A percentile compares a stretch with the other conserved stretches of the same genome.
Conservation (phyloP, 2,797 vertebrate species). For the Ptychadena robeensis region DNA sequence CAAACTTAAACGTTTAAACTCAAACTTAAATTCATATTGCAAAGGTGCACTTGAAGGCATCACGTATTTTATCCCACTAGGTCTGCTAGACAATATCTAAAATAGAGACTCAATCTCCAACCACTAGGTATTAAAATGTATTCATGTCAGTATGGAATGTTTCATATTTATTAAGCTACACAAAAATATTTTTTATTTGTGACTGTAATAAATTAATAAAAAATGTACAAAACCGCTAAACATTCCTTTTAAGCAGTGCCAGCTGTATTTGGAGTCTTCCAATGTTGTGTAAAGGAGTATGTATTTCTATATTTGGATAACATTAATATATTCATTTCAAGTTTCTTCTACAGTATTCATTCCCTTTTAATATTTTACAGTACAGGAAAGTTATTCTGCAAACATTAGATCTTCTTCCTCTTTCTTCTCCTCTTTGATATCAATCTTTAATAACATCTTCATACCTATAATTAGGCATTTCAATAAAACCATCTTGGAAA, state of each 20-base stretch:
- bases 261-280: too few species aligned
- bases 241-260: not conserved
- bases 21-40: too few species aligned
- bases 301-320: not conserved
- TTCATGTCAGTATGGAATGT: not conserved
- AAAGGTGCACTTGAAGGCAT: too few species aligned
- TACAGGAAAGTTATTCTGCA: not conserved
- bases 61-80: too few species aligned
- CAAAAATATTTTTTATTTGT: too few species aligned
- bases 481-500: not conserved
- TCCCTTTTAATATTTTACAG: conserved; percentile 4
- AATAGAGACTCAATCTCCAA: too few species aligned
- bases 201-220: not conserved
- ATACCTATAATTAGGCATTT: not conserved
- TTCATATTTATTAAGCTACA: not conserved
- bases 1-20: too few species aligned
- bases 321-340: not conserved
- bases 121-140: too few species aligned
- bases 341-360: not conserved
- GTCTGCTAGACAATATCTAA: too few species aligned
- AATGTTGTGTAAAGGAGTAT: not conserved
- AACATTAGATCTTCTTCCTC: conserved; percentile 11
- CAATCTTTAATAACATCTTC: conserved; percentile 11
- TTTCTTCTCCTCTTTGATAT: conserved; percentile 5
- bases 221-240: not conserved